A percentile compares a stretch with the other conserved stretches of the same genome.
Evolutionary conservation across 1,140 invertebrate genomes (phyloP).

Genomic region (Drosophila repletoides): DNA sequence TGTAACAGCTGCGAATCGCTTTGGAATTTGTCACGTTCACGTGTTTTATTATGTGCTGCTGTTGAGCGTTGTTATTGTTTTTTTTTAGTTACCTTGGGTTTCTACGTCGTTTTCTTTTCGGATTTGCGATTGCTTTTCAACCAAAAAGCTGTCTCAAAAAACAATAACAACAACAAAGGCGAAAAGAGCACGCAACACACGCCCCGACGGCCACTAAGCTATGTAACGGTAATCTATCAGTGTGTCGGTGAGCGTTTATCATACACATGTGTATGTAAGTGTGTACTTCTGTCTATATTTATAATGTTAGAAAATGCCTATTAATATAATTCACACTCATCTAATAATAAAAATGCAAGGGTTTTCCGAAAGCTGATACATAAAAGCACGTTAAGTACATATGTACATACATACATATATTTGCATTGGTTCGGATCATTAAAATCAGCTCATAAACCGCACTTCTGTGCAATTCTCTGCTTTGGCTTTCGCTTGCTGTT

Average conservation of each 20-base stretch:
- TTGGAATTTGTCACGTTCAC: slow-evolving; percentile 80
- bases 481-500: background rate
- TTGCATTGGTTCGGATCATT: slow-evolving; percentile 2
- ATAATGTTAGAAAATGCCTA: slow-evolving; percentile 25
- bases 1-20: slow-evolving; percentile 50
- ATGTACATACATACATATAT: background rate
- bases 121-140: slow-evolving; percentile 24
- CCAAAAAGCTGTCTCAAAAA: slow-evolving; percentile 30
- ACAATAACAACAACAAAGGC: slow-evolving; percentile 17
- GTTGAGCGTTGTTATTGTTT: slow-evolving; percentile 25
- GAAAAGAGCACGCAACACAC: slow-evolving; percentile 35
- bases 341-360: slow-evolving; percentile 29
- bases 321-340: slow-evolving; percentile 54
- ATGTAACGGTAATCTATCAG: slow-evolving; percentile 37
- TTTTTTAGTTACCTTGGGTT: slow-evolving; percentile 46
- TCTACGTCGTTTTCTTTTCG: slow-evolving; percentile 45
- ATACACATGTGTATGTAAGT: slow-evolving; percentile 2
- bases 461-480: background rate
- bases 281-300: slow-evolving; percentile 5
- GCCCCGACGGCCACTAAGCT: slow-evolving; percentile 17
- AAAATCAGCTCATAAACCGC: slow-evolving; percentile 9
- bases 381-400: background rate
- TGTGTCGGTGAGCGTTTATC: slow-evolving; percentile 2
- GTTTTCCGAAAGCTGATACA: background rate
- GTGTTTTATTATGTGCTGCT: slow-evolving; percentile 71